phyloP scores from a whole-genome alignment of 2,888 invertebrate species.

The Acleris cristana region DNA sequence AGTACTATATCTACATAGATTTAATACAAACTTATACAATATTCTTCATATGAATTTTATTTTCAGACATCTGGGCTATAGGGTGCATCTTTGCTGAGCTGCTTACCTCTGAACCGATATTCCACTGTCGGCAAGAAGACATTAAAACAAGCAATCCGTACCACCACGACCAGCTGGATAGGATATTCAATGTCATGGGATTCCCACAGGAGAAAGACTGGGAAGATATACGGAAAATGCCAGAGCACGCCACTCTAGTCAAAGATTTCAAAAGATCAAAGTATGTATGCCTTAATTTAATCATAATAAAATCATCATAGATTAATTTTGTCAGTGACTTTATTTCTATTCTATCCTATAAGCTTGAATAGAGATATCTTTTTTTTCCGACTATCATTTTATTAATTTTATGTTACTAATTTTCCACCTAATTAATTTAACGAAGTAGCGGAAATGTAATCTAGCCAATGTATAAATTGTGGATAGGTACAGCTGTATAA shows the following conservation, averaged over 20 bases:
- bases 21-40: no score
- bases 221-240: constrained; percentile 99
- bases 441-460: no score
- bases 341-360: not conserved
- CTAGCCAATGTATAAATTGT: no score
- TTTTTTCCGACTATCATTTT: no score
- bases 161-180: constrained; percentile 98
- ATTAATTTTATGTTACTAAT: no score
- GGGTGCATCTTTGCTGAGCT: constrained; percentile 99
- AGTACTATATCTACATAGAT: no score
- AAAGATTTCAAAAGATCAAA: constrained; percentile 98
- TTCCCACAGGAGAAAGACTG: constrained; percentile 98
- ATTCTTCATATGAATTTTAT: no score
- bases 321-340: not conserved
- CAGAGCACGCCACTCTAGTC: constrained; percentile 96
- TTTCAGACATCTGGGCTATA: constrained; percentile 97
- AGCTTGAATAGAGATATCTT: not conserved
- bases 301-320: not conserved
- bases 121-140: constrained; percentile 99
- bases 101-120: constrained; percentile 99
- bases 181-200: constrained; percentile 99
- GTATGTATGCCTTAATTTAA: constrained; percentile 76
- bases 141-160: constrained; percentile 99
- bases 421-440: not conserved
- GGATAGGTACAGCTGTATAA: no score